Evolutionary conservation across 2,888 invertebrate species (phyloP), one percentile per base, ranked within the genome.

Genomic region (Rhagophthalmus giganteus): DNA sequence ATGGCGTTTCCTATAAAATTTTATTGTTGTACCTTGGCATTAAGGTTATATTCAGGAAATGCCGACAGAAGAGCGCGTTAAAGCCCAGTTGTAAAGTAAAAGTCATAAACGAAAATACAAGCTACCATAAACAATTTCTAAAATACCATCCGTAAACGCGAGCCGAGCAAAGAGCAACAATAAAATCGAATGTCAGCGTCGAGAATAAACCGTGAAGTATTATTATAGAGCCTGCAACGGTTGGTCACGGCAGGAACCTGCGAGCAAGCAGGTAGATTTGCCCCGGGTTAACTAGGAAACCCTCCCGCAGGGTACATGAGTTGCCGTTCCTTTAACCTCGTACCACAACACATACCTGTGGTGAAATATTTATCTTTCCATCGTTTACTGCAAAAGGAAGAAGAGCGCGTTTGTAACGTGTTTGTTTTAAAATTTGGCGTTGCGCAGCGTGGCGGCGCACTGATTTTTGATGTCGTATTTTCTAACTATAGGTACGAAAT

Each of bases 271-370:
- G 55, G 54, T 55, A 55, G 48, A 64, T 61, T 63, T 62, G 73
- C 73, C 73, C 69, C 68, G 64, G 73, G 74, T 71, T 60, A 74
- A 73, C 72, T 73, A 62, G 74, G 73, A 66, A 69, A 72, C 71
- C 72, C 73, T 68, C 71, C 72, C 71, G 68, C 68, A 61, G 71
- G 72, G 71, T 68, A 73, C 55, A 54, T 54, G 49, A 51, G 40
- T 26, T 45, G 34, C 26, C 27, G 39, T 39, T 45, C 31, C 44
- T 38, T 49, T 41, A 45, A 45, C 54, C 34, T 49, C 40, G 33
- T 14, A 34, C 38, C 34, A 44, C 39, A 37, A 42, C 52, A n/a
- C n/a, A 50, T 49, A 41, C 41, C 49, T 49, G 45, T 34, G 51
- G 51, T 44, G 31, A 39, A 34, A 40, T 52, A 39, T 40, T 40